phyloP scores from a whole-genome alignment of 2,113 vertebrate species.

The Crypturellus undulatus region DNA sequence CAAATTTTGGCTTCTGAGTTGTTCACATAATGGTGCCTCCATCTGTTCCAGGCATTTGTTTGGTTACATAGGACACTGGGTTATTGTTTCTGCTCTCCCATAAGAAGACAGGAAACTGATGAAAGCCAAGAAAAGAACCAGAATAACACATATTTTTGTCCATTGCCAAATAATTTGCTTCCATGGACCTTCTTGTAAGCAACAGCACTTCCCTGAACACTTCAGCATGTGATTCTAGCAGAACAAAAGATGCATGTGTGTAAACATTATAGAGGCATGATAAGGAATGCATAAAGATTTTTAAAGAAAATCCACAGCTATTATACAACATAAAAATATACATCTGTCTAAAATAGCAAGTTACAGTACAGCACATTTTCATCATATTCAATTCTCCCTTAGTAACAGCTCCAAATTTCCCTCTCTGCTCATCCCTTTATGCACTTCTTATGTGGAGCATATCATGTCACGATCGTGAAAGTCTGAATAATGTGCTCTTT shows the following conservation, averaged over 20 bases:
- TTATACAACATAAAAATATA: not conserved
- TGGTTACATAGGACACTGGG: not conserved
- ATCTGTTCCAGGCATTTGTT: conserved; percentile 49
- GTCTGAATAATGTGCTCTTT: not conserved
- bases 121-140: not conserved
- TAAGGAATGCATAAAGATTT: not conserved
- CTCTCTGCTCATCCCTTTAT: not conserved
- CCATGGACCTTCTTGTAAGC: not conserved
- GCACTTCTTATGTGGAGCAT: not conserved
- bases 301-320: not conserved
- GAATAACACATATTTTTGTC: conserved; percentile 7
- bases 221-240: not conserved
- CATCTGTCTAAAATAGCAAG: not conserved
- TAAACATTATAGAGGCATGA: not conserved
- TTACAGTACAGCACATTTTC: not conserved
- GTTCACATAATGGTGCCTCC: conserved; percentile 20
- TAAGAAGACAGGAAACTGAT: not conserved
- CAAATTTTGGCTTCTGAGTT: conserved; percentile 32
- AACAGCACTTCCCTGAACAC: not conserved
- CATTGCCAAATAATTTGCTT: not conserved
- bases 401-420: not conserved
- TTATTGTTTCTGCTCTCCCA: conserved; percentile 27
- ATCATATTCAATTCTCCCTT: not conserved
- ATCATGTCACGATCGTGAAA: not conserved
- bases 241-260: not conserved